Evolutionary conservation across 2,888 invertebrate species (phyloP).

Genomic region (Creontiades dilutus): DNA sequence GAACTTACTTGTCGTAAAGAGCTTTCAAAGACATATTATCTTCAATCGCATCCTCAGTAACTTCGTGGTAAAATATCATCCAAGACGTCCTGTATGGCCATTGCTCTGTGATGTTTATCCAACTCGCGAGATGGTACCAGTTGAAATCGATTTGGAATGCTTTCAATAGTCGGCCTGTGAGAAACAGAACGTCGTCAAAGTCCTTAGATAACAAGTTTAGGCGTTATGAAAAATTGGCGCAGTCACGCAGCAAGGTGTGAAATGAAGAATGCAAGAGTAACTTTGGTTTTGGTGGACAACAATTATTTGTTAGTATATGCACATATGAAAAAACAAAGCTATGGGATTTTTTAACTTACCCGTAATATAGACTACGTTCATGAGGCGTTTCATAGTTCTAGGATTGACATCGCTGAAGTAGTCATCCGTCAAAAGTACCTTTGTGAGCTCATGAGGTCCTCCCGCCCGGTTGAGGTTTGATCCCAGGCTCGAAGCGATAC

Average conservation of each 20-base stretch:
- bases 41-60: conserved; percentile 91
- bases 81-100: conserved; percentile 99
- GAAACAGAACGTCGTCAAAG: too few relatives aligned
- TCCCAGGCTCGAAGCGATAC: conserved; percentile 93
- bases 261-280: too few relatives aligned
- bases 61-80: conserved; percentile 96
- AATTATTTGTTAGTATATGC: too few relatives aligned
- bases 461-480: conserved; percentile 90
- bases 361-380: conserved; percentile 98
- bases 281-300: too few relatives aligned
- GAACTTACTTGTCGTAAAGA: conserved; percentile 93
- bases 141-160: conserved; percentile 99
- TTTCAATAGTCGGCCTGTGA: conserved; percentile 92
- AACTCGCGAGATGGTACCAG: conserved; percentile 98
- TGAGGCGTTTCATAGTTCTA: conserved; percentile 94
- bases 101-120: conserved; percentile 99
- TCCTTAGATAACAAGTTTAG: too few relatives aligned
- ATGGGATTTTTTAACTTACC: conserved; percentile 80
- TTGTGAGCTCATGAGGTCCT: conserved; percentile 87
- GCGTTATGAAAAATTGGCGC: too few relatives aligned
- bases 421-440: conserved; percentile 96
- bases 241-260: too few relatives aligned
- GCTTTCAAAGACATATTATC: conserved; percentile 91
- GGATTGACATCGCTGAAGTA: conserved; percentile 99
- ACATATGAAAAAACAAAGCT: too few relatives aligned